A percentile compares a stretch with the other conserved stretches of the same genome.
Evolutionary conservation across 2,113 vertebrate genomes (phyloP).

Genomic region (Notiomystis cincta): DNA sequence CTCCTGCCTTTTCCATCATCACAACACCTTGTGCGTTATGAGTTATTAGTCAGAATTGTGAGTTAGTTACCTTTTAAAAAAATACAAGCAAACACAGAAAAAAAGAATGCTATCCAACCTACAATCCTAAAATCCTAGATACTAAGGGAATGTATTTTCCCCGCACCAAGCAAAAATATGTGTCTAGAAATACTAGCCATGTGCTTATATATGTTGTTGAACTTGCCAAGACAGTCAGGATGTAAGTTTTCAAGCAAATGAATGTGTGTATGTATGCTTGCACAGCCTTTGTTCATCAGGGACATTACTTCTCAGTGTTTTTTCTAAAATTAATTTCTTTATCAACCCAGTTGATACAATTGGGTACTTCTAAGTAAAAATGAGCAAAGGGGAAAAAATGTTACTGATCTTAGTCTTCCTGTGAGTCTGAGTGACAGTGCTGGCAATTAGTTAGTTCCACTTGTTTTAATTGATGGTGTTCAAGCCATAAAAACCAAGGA

Average conservation of each 20-base stretch:
- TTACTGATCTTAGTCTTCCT: background rate
- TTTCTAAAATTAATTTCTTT: constrained; percentile 24
- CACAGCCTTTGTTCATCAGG: background rate
- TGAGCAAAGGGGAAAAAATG: background rate
- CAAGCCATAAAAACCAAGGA: background rate
- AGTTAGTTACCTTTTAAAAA: background rate
- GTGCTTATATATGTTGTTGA: background rate
- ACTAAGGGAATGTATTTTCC: background rate
- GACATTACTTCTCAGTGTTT: background rate
- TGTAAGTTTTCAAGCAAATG: constrained; percentile 4
- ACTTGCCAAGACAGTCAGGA: background rate
- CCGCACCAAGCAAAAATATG: background rate
- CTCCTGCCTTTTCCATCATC: background rate
- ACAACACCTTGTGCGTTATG: accelerated
- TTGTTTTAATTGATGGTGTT: background rate
- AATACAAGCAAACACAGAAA: constrained; percentile 14
- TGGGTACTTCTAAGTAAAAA: background rate
- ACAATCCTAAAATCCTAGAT: constrained; percentile 1
- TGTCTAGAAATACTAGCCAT: background rate
- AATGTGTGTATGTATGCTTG: background rate
- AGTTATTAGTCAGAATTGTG: background rate
- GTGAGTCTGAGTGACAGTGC: background rate
- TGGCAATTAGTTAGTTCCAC: background rate
- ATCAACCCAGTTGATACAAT: background rate
- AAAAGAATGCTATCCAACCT: constrained; percentile 43